Base-by-base conservation (phyloP, 92 coral and sea anemone species). In the Nematostella vectensis region DNA sequence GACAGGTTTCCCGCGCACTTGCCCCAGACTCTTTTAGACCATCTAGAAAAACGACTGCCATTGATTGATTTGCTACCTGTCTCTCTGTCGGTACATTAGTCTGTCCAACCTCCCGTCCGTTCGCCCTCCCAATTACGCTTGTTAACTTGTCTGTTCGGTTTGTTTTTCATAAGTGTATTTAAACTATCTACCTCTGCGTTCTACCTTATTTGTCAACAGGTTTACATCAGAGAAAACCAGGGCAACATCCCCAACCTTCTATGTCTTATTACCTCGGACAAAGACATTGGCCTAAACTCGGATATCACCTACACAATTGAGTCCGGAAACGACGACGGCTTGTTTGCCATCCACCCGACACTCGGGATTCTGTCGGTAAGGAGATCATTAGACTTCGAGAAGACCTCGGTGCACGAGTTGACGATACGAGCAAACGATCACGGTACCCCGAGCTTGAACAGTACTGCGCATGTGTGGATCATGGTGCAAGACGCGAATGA, bases 401-500 rank as follows among this genome's bases (percentile, higher is more conserved):
- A 64, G 29, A 68, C 55, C 36, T 21, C 60, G 12, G 22, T 45
- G 13, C 93, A 93, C 54, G 28, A 22, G 15, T 50, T 93, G 63
- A 71, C 54, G 40, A 75, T 87, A 2, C 78, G 74, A 28, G 96
- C 95, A 18, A 67, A 72, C 27, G 99, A 93, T 54, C 70, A 67
- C 15, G 99, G 99, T 13, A 29, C 9, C 3, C 93, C 85, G 21
- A 59, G 65, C 1, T 85, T 77, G 11, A 78, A 61, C 37, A 28
- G 82, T 21, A 27, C 47, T 1, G 71, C 82, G 11, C 72, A 54
- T 23, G 96, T 93, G 16, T 54, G 65, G 18, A 59, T 89, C 33
- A 1, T 58, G 18, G 99, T 93, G 11, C 69, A 65, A 37, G 95
- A 85, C 65, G 76, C 83, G 1, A 93, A 93, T 50, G 99, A 93